Evolutionary conservation across 2,797 vertebrate species (phyloP), one percentile per base, ranked within the genome.

Genomic region (Smutsia temminckii): DNA sequence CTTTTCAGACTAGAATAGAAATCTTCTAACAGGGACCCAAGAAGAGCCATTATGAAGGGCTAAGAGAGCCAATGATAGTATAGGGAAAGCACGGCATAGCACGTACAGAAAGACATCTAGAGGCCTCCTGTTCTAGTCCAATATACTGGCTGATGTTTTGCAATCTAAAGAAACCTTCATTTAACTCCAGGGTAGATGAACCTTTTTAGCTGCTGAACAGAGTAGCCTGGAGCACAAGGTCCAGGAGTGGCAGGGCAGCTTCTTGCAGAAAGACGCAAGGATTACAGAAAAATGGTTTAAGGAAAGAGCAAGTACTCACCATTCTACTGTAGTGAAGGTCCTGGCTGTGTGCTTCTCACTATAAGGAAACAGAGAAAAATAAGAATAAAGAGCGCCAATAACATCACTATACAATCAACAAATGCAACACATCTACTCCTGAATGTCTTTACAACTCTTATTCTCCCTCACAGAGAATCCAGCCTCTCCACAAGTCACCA

Each of bases 251-350:
- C n/a, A 18, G 59, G 53, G 68, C 27, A 94, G 40, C 46, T 91
- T 96, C 94, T 64, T 51, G 25, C 29, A 87, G 27, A 89, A 59
- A 90, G 85, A 94, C 64, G 71, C 49, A 40, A 86, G 61, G 51
- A 85, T 88, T 59, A 94, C 8, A 91, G 66, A 91, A 89, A 79
- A 85, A 27, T 11, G 29, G 37, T 88, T 64, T 78, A 29, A 89
- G 63, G 29, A 81, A 91, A 93, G 29, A 53, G 25, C 25, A 34
- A 85, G 63, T 97, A 98, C 97, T 98, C 91, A 98, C 97, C 97
- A 98, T 98, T 96, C 97, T 98, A 98, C 94, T 81, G 92, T 85
- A 95, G 97, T 81, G 93, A 97, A 95, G 86, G 95, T 97, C 91
- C 94, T 95, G 94, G 95, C 80, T 95, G 86, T 80, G 92, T 93